A percentile compares a stretch with the other conserved stretches of the same genome.
These are phyloP conservation scores for Caenorhabditis elegans DNA, from an alignment of 1,140 invertebrate species.

Conservation along the genomic window DNA sequence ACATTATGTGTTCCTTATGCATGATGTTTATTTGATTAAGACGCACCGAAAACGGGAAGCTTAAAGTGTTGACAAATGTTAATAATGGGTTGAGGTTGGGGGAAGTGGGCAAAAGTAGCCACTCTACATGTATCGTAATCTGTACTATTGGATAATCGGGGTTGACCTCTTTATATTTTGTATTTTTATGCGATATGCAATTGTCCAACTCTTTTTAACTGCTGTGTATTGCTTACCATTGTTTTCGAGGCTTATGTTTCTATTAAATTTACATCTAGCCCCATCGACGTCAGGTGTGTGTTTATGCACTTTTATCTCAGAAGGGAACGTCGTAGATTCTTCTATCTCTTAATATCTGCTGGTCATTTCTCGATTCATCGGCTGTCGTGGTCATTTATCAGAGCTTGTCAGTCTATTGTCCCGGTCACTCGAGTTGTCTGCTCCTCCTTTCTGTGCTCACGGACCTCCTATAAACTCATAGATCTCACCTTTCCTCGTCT, in stretches of 20 bases:
- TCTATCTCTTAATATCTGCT: neutral
- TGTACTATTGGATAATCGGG: neutral
- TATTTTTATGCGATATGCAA: too few relatives aligned
- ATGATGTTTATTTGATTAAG: neutral
- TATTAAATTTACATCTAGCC: neutral
- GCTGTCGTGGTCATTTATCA: constrained; percentile 18
- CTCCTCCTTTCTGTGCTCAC: neutral
- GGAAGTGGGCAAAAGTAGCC: neutral
- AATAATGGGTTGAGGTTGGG: neutral
- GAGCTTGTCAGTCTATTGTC: constrained; percentile 25
- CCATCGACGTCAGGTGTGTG: neutral
- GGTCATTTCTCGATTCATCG: neutral
- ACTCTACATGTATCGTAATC: constrained; percentile 26
- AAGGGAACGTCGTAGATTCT: neutral
- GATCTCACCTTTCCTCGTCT: constrained; percentile 8
- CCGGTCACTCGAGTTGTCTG: neutral
- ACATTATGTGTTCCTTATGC: neutral
- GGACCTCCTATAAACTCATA: neutral
- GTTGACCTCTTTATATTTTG: neutral
- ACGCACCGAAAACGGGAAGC: neutral
- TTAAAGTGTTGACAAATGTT: neutral
- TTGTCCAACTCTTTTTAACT: too few relatives aligned
- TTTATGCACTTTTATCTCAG: neutral
- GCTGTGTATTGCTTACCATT: too few relatives aligned
- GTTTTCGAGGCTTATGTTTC: neutral